These are phyloP conservation scores for Tiliacea aurago DNA, from an alignment of 2,888 invertebrate species.

Conservation along the genomic window DNA sequence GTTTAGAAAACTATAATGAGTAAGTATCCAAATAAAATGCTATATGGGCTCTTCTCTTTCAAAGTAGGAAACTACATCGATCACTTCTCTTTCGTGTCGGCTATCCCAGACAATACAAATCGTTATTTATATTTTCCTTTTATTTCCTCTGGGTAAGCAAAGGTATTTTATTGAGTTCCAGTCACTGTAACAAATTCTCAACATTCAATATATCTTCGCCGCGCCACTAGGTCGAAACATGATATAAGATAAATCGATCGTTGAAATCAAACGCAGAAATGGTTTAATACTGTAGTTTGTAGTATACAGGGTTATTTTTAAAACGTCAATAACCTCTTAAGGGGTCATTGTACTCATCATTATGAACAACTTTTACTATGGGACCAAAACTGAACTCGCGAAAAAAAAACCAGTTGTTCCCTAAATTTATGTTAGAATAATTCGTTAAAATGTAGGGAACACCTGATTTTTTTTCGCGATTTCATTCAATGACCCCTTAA, in stretches of 20 bases:
- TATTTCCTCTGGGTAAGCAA: constrained; percentile 46
- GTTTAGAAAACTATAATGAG: neutral
- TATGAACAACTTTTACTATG: too few relatives aligned
- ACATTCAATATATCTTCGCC: constrained; percentile 53
- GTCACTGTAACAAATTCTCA: constrained; percentile 49
- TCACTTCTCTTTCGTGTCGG: neutral
- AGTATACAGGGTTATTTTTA: too few relatives aligned
- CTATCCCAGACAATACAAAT: constrained; percentile 20
- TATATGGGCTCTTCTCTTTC: neutral
- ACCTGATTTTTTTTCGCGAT: too few relatives aligned
- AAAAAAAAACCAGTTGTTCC: too few relatives aligned
- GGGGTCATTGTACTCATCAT: too few relatives aligned
- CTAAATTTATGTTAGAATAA: too few relatives aligned
- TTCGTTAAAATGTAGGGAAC: too few relatives aligned
- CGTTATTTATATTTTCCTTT: constrained; percentile 52
- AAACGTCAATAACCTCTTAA: too few relatives aligned
- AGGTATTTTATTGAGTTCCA: constrained; percentile 52
- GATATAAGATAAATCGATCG: constrained; percentile 55
- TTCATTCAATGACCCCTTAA: too few relatives aligned
- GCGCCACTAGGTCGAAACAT: constrained; percentile 50
- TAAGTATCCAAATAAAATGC: neutral
- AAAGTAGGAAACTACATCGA: constrained; percentile 5
- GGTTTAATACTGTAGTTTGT: constrained; percentile 2
- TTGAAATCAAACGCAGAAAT: constrained; percentile 45
- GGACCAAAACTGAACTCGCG: too few relatives aligned